Evolutionary conservation across 2,797 vertebrate species (phyloP), one percentile per base, ranked within the genome.

Genomic region (Uromys caudimaculatus): DNA sequence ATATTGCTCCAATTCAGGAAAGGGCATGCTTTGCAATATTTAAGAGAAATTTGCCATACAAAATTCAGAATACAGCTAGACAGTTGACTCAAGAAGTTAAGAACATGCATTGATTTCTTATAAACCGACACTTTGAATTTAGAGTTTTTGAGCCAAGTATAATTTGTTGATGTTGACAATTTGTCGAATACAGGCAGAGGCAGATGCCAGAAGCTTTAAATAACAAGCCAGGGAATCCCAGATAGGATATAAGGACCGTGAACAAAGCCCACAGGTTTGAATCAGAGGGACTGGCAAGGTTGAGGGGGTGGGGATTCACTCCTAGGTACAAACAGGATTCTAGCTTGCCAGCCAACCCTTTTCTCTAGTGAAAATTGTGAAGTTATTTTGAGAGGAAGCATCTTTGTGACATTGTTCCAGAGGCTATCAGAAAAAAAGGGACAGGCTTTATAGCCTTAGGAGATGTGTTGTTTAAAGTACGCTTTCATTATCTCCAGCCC

Each of bases 51-150:
- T 71, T 91, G 75, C 58, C 76, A 11, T 56, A 29, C 0, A 29
- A 38, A 19, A 86, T 93, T 92, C 73, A 23, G n/a, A 93, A 89
- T 85, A 52, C 17, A 60, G 32, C 29, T 35, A 94, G 73, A 83
- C 32, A 29, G 73, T 90, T 52, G 75, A 87, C 81, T 89, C 52
- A 79, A 75, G 82, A 94, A 83, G 79, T 87, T 93, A 90, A 91
- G 95, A 88, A 54, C 41, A 69, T 41, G 62, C 52, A 83, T 81
- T 91, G 90, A 84, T 95, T 97, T 96, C 84, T 95, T 47, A 69
- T 94, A 93, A 96, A 78, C 35, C 9, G 32, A 88, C 56, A 78
- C 35, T 86, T 92, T 92, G 87, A 97, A 87, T 95, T 82, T 54
- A 90, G 75, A 97, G 79, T 29, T 85, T 90, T 90, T 92, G 81